Conservation (phyloP, 2,888 invertebrate genomes). For the Augochlorella aurata region DNA sequence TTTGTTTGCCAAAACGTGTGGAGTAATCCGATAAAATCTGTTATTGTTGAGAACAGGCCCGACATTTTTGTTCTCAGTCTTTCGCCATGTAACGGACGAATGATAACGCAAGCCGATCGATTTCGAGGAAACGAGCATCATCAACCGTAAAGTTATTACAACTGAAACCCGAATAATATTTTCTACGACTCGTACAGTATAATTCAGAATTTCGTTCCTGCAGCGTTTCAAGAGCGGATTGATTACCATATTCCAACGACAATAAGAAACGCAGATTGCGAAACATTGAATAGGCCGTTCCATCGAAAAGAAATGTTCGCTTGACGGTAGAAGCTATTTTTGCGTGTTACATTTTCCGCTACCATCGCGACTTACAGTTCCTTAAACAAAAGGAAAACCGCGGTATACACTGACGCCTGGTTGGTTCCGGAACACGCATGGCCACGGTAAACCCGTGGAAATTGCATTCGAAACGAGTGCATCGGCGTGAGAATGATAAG, state of each 20-base stretch:
- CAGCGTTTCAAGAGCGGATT: background rate
- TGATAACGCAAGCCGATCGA: background rate
- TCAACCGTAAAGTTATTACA: background rate
- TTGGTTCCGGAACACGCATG: background rate
- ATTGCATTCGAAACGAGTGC: conserved; percentile 44
- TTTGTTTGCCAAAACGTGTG: conserved; percentile 46
- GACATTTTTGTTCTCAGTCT: conserved; percentile 7
- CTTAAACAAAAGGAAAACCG: conserved; percentile 30
- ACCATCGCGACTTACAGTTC: conserved; percentile 2
- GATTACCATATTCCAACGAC: background rate
- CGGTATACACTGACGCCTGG: conserved; percentile 15
- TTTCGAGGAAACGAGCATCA: background rate
- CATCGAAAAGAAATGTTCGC: background rate
- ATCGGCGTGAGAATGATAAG: conserved; percentile 55
- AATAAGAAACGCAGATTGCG: background rate
- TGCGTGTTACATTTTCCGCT: background rate
- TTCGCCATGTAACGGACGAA: background rate
- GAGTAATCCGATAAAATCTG: conserved; percentile 47
- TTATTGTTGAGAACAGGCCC: conserved; percentile 28
- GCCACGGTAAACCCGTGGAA: conserved; percentile 30
- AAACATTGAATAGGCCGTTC: background rate
- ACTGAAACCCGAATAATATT: background rate
- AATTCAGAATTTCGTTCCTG: background rate
- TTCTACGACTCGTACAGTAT: background rate
- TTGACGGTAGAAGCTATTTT: background rate